phyloP scores from a whole-genome alignment of 2,113 vertebrate species.

The Uropsilus gracilis region DNA sequence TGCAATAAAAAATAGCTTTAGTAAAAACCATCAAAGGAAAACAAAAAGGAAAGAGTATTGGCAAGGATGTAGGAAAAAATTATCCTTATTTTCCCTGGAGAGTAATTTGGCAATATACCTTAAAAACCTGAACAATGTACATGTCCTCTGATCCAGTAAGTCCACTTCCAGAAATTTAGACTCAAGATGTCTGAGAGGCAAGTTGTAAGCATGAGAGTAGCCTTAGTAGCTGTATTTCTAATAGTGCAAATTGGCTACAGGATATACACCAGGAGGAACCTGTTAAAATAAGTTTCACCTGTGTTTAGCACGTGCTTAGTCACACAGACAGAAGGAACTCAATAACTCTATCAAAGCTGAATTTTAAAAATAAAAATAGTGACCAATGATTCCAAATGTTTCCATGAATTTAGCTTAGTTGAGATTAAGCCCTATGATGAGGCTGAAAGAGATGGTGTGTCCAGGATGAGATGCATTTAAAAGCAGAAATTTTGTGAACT shows the following conservation, averaged over 20 bases:
- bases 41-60: background rate
- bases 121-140: background rate
- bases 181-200: background rate
- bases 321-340: background rate
- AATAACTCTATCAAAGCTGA: background rate
- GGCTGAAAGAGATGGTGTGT: background rate
- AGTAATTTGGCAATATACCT: background rate
- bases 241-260: background rate
- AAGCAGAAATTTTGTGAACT: background rate
- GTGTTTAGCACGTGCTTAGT: background rate
- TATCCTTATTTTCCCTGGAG: background rate
- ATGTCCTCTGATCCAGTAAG: background rate
- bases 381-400: background rate
- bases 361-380: background rate
- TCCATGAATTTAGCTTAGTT: background rate
- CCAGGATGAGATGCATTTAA: background rate
- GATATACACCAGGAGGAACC: background rate
- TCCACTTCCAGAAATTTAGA: background rate
- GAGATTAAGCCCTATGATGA: background rate
- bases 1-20: background rate
- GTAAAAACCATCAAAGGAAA: background rate
- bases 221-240: background rate
- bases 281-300: background rate
- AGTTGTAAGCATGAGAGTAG: background rate
- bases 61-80: background rate